These are phyloP conservation scores for Leptinotarsa defecta DNA, from an alignment of 1,140 invertebrate genomes.

Conservation along the genomic window DNA sequence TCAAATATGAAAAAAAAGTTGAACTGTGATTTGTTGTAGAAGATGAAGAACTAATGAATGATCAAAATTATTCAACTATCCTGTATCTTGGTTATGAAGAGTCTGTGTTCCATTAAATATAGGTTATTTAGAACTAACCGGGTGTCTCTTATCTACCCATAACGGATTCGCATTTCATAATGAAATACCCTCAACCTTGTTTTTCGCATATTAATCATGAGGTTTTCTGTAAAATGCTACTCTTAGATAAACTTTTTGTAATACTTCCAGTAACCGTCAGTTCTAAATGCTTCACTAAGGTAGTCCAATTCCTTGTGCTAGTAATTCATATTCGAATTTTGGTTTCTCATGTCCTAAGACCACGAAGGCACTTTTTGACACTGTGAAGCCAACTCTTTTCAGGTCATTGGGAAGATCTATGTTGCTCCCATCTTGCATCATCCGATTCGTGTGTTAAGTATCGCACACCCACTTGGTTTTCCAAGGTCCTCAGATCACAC, in stretches of 20 bases:
- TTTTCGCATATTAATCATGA: too few relatives aligned
- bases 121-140: too few relatives aligned
- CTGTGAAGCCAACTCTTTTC: conserved; percentile 52
- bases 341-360: conserved; percentile 44
- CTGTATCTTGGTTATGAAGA: too few relatives aligned
- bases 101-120: too few relatives aligned
- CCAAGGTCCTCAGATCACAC: conserved; percentile 89
- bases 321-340: not conserved
- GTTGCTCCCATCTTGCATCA: conserved; percentile 83
- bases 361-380: conserved; percentile 53
- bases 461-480: conserved; percentile 79
- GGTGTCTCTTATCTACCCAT: too few relatives aligned
- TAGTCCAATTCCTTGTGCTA: conserved; percentile 2
- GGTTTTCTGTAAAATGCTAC: too few relatives aligned
- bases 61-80: too few relatives aligned
- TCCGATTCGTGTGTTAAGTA: conserved; percentile 97
- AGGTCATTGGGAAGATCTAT: conserved; percentile 50
- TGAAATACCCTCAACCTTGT: too few relatives aligned
- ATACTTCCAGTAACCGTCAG: conserved; percentile 4
- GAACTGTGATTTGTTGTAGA: too few relatives aligned
- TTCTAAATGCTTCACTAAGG: conserved; percentile 3
- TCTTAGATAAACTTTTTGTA: not conserved
- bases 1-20: too few relatives aligned
- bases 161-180: too few relatives aligned
- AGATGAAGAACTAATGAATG: too few relatives aligned